A percentile compares a stretch with the other conserved stretches of the same genome.
Evolutionary conservation across 2,888 invertebrate genomes (phyloP).

Genomic region (Coremacera marginata): DNA sequence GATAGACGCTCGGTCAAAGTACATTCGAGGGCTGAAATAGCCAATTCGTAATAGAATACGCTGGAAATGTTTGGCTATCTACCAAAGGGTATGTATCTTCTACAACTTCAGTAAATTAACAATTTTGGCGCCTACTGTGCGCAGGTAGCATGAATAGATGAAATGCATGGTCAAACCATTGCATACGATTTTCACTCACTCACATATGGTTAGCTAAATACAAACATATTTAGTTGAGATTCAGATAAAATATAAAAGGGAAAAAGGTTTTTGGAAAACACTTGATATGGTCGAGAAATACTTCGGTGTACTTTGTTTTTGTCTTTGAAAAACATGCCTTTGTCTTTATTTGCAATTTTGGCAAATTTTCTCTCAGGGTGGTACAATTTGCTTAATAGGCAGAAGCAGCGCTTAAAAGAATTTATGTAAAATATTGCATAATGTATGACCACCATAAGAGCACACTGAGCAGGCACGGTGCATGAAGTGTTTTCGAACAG

Average conservation of each 20-base stretch:
- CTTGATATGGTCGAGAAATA: constrained; percentile 5
- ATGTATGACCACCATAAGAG: constrained; percentile 53
- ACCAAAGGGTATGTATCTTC: too few species aligned
- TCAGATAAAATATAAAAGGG: neutral
- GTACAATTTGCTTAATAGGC: neutral
- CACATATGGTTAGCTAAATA: constrained; percentile 28
- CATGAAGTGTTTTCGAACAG: constrained; percentile 19
- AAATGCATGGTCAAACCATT: neutral
- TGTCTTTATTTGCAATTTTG: neutral
- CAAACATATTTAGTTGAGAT: too few species aligned
- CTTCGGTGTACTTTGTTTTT: neutral
- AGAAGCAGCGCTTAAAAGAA: neutral
- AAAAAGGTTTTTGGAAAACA: constrained; percentile 23
- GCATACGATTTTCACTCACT: neutral
- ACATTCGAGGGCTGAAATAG: too few species aligned
- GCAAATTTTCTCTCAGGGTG: constrained; percentile 21
- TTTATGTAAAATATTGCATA: constrained; percentile 52
- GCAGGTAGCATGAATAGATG: neutral
- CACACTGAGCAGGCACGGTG: neutral
- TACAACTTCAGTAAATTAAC: neutral
- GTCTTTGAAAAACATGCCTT: neutral
- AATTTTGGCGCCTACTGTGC: constrained; percentile 22
- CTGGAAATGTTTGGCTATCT: too few species aligned
- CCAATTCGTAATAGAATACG: too few species aligned
- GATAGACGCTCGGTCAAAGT: too few species aligned